Evolutionary conservation across 2,888 invertebrate species (phyloP).

Genomic region (Eupithecia tripunctaria): DNA sequence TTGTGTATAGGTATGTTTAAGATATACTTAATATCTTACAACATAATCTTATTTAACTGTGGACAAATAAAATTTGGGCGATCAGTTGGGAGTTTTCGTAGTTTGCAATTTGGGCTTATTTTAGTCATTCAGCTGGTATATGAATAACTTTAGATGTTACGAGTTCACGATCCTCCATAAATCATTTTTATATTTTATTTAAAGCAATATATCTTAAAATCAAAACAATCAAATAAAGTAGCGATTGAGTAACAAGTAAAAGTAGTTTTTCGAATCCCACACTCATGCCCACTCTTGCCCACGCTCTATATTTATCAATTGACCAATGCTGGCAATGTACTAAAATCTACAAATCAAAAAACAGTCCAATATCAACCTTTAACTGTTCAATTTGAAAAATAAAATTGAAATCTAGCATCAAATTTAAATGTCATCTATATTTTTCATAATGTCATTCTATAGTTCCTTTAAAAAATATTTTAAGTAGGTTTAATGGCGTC

Average conservation of each 20-base stretch:
- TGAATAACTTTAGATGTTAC: not conserved
- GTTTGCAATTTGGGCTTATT: too few relatives aligned
- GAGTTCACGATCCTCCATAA: not conserved
- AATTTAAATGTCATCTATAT: constrained; percentile 22
- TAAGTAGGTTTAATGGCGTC: constrained; percentile 16
- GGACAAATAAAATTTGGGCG: not conserved
- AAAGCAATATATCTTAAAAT: not conserved
- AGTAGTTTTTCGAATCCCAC: constrained; percentile 61
- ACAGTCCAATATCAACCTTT: constrained; percentile 24
- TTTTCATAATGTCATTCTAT: constrained; percentile 22
- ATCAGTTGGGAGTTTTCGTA: not conserved
- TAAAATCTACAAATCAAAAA: not conserved
- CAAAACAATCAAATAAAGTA: constrained; percentile 14
- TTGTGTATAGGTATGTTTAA: too few relatives aligned
- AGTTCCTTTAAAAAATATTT: constrained; percentile 19
- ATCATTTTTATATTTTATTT: not conserved
- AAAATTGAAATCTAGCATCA: not conserved
- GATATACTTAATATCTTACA: not conserved
- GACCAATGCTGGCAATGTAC: constrained; percentile 74
- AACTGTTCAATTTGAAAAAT: not conserved
- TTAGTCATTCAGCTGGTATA: too few relatives aligned
- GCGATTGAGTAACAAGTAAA: constrained; percentile 60
- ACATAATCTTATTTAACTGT: not conserved
- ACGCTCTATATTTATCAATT: constrained; percentile 55
- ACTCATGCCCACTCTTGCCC: constrained; percentile 53